These are phyloP conservation scores for Salvator merianae DNA, from an alignment of 2,113 vertebrate species.

Conservation along the genomic window DNA sequence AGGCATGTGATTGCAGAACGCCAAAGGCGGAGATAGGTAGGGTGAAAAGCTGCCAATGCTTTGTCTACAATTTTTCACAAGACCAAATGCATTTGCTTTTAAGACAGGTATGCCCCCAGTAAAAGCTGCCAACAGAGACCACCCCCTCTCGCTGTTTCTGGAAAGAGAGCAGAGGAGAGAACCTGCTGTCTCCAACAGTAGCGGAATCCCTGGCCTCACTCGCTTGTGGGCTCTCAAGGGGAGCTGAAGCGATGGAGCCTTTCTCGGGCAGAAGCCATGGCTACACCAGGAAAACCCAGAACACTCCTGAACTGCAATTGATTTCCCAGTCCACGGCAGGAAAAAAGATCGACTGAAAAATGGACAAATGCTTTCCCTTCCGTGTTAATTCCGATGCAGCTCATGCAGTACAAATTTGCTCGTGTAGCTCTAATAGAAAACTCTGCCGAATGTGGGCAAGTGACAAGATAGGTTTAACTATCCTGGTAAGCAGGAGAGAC, in stretches of 20 bases:
- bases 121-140: background rate
- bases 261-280: background rate
- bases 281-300: background rate
- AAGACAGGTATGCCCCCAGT: background rate
- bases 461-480: no score
- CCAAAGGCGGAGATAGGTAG: background rate
- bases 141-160: background rate
- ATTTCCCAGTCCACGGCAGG: background rate
- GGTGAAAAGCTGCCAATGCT: background rate
- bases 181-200: background rate
- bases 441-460: no score
- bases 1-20: background rate
- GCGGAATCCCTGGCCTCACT: background rate
- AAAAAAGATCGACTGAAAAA: no score
- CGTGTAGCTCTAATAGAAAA: no score
- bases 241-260: background rate
- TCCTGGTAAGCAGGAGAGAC: no score
- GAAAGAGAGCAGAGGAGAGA: background rate
- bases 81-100: background rate
- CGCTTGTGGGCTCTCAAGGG: background rate
- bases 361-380: no score
- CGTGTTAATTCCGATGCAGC: no score
- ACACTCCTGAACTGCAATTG: background rate
- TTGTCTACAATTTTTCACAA: conserved; percentile 9
- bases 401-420: no score